A percentile compares a stretch with the other conserved stretches of the same genome.
These are phyloP conservation scores for Linepithema humile DNA, from an alignment of 1,140 invertebrate genomes.

Conservation along the genomic window DNA sequence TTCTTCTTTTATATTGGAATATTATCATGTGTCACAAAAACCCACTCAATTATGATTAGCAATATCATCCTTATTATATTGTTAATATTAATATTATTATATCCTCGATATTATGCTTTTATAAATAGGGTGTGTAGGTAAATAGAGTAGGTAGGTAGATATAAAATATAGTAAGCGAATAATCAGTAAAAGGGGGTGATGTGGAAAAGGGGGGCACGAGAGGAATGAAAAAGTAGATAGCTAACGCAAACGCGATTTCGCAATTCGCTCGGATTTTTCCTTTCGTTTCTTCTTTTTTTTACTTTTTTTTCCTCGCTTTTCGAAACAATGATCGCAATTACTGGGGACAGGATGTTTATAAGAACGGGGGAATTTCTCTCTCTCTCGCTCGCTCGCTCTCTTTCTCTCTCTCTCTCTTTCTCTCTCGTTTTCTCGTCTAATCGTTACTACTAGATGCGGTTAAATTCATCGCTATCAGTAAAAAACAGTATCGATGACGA, in stretches of 20 bases:
- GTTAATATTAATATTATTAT: conserved; percentile 85
- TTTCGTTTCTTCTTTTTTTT: conserved; percentile 45
- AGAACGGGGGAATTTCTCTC: not conserved
- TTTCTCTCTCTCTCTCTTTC: no score
- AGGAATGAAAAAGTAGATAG: conserved; percentile 67
- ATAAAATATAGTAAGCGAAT: conserved; percentile 73
- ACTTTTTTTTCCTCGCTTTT: conserved; percentile 30
- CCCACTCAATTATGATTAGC: conserved; percentile 85
- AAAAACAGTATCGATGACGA: conserved; percentile 62
- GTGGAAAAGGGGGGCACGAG: conserved; percentile 52
- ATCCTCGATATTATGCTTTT: conserved; percentile 85
- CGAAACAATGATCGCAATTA: conserved; percentile 60
- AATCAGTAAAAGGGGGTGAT: conserved; percentile 63
- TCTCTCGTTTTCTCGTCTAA: conserved; percentile 69
- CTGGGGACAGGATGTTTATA: conserved; percentile 57
- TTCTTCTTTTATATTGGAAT: conserved; percentile 78
- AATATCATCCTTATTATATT: conserved; percentile 84
- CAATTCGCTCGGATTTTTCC: conserved; percentile 33
- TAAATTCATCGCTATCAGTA: conserved; percentile 55
- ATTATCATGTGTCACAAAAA: conserved; percentile 84
- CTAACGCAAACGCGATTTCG: conserved; percentile 45
- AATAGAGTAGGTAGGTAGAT: conserved; percentile 73
- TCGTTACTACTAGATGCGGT: conserved; percentile 77
- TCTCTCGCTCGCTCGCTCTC: no score
- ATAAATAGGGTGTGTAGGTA: conserved; percentile 83